Conservation (phyloP, 37 sponge, comb jelly and placozoan species). For the Trichoplax adhaerens region DNA sequence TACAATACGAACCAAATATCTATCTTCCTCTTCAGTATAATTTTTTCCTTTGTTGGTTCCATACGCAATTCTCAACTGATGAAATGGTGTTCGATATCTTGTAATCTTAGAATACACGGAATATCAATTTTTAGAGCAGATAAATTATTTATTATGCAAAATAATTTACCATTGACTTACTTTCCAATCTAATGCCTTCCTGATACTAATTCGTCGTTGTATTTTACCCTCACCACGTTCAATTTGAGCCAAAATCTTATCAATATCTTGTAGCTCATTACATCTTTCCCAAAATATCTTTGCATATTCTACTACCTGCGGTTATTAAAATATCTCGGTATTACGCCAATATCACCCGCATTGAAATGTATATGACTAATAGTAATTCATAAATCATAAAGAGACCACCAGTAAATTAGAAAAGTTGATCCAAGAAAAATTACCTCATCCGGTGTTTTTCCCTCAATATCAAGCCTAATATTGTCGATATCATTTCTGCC, state of each 20-base stretch:
- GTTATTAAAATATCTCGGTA: no score
- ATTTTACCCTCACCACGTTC: slow-evolving; percentile 94
- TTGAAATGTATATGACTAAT: background rate
- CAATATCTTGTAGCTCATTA: slow-evolving; percentile 80
- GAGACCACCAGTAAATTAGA: background rate
- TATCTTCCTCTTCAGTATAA: slow-evolving; percentile 96
- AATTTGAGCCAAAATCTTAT: slow-evolving; percentile 68
- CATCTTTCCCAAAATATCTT: slow-evolving; percentile 87
- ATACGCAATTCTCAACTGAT: slow-evolving; percentile 93
- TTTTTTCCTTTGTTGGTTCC: slow-evolving; percentile 96
- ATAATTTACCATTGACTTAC: background rate
- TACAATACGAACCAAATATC: slow-evolving; percentile 53
- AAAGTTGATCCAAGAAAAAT: background rate
- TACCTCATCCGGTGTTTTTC: slow-evolving; percentile 79
- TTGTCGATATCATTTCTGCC: slow-evolving; percentile 80
- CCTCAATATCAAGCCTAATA: slow-evolving; percentile 82
- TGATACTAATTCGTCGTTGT: slow-evolving; percentile 72
- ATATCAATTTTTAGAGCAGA: background rate
- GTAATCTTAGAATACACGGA: slow-evolving; percentile 28
- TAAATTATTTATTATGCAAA: background rate
- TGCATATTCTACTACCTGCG: slow-evolving; percentile 65
- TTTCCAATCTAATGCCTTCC: slow-evolving; percentile 71
- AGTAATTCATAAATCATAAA: background rate
- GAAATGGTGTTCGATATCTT: slow-evolving; percentile 83
- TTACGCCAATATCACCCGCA: background rate